Evolutionary conservation across 2,113 vertebrate genomes (phyloP).

Genomic region (Takifugu flavidus): DNA sequence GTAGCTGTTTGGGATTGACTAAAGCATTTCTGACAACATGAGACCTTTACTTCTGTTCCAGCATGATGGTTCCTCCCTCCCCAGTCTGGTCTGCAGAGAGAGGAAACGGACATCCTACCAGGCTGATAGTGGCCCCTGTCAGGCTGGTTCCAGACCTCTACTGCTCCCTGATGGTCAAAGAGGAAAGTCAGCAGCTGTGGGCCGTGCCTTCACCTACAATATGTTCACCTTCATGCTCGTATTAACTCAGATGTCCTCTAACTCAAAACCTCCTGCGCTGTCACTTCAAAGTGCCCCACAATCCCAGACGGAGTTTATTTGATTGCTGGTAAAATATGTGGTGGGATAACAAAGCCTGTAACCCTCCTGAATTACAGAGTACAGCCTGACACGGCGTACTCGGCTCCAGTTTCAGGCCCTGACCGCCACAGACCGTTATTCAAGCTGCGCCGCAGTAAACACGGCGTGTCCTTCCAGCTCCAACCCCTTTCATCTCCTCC

Average conservation of each 20-base stretch:
- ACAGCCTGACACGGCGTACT: slow-evolving; percentile 5
- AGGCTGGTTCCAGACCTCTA: slow-evolving; percentile 50
- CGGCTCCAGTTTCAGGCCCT: slow-evolving; percentile 52
- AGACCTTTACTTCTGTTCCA: no score
- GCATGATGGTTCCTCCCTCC: no score
- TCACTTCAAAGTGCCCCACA: slow-evolving; percentile 38
- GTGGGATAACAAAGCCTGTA: slow-evolving; percentile 52
- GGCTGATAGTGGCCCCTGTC: background rate
- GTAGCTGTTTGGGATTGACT: no score
- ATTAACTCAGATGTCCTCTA: slow-evolving; percentile 6
- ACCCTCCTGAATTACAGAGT: slow-evolving; percentile 31
- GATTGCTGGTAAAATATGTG: slow-evolving; percentile 54
- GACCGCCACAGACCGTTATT: slow-evolving; percentile 52
- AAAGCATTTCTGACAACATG: no score
- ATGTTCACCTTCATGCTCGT: background rate
- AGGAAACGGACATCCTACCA: no score
- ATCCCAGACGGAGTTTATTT: slow-evolving; percentile 50
- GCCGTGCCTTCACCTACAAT: background rate
- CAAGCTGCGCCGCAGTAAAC: slow-evolving; percentile 55
- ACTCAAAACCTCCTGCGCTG: slow-evolving; percentile 20
- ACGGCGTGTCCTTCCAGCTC: slow-evolving; percentile 35
- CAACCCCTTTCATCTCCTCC: slow-evolving; percentile 55
- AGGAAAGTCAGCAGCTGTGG: slow-evolving; percentile 12
- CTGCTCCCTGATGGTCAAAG: slow-evolving; percentile 64
- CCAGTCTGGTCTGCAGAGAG: no score